Evolutionary conservation across 1,140 invertebrate genomes (phyloP), one percentile per base, ranked within the genome.

Genomic region (Drosophila nasuta): DNA sequence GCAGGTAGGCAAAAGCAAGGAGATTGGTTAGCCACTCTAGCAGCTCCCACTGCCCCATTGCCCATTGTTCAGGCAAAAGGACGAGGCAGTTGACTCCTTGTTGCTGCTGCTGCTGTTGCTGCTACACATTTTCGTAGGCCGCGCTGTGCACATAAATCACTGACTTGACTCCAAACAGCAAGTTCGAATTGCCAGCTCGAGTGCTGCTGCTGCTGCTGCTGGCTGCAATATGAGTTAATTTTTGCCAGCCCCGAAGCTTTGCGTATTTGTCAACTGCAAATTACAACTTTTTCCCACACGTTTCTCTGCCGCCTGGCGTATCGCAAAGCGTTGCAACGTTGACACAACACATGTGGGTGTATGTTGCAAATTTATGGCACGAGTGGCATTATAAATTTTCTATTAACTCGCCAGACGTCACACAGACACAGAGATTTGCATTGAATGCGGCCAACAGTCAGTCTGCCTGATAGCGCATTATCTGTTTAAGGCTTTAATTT

Each of bases 401-500:
- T 85, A 89, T 89, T 85, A 89, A 89, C 85, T 82, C 68, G 75
- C 72, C 71, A 77, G 65, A 77, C 75, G 71, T 67, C 62, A 67
- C 51, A 33, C 52, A 2, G 2, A 33, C 33, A 33, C 33, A 7
- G 33, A 83, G 78, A 89, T 89, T 89, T 89, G 86, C 85, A 89
- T 89, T 89, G 81, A 89, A 89, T 89, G 76, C 77, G 49, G 1
- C 57, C 48, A 45, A 20, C 52, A 35, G 64, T 15, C 43, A 43
- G 28, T 58, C 62, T 57, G 62, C n/a, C 43, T 86, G 81, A 85
- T 88, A 82, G 77, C 70, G 75, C 81, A 88, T 88, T 88, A 88
- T 89, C 85, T 89, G 81, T 85, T 89, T 89, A 89, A 89, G 85
- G 85, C 85, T 89, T 89, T 89, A 89, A 89, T 89, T 89, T 89